Base-by-base conservation (phyloP, 2,888 invertebrate genomes). In the Agrotis ipsilon region DNA sequence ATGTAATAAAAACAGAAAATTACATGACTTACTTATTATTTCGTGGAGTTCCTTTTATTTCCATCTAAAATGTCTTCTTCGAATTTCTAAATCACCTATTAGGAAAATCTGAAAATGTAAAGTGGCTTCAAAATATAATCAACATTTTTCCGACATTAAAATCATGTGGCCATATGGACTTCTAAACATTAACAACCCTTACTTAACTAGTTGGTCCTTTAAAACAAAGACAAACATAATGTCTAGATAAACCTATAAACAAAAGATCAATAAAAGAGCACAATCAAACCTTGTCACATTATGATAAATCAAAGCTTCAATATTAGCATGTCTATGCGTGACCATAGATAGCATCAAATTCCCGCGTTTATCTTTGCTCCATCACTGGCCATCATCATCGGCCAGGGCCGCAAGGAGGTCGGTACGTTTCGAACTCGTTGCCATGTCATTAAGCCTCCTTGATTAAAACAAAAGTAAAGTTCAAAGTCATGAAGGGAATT, bases 301-400 rank as follows among this genome's bases (percentile, higher is more conserved):
- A 70, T 19, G 45, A 45, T 67, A 72, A 70, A 76, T 67, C 72
- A 77, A 72, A 66, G 18, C 54, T 66, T 51, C 24, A 60, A 66
- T 77, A 79, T 55, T 65, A 54, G 49, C 57, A 60, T 68, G 48
- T 32, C 57, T 77, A 64, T 68, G 66, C 78, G 78, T 81, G 80
- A 74, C 73, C 59, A 59, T 21, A 68, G 80, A 80, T 80, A 68
- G 3, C 54, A 81, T 78, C 81, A 55, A 57, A 66, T 71, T 68
- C 63, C 32, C 59, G 63, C 27, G 19, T 21, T 74, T 80, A 80
- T 79, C 71, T 65, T 7, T 6, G 48, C 32, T 51, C 55, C 61
- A 75, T 75, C 80, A 54, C 21, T 27, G 63, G 68, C 73, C 77
- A 74, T 68, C 80, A 71, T 64, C 75, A 51, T 65, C 62, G 48